Conservation (phyloP, 2,888 invertebrate genomes). For the Aporophyla lueneburgensis region DNA sequence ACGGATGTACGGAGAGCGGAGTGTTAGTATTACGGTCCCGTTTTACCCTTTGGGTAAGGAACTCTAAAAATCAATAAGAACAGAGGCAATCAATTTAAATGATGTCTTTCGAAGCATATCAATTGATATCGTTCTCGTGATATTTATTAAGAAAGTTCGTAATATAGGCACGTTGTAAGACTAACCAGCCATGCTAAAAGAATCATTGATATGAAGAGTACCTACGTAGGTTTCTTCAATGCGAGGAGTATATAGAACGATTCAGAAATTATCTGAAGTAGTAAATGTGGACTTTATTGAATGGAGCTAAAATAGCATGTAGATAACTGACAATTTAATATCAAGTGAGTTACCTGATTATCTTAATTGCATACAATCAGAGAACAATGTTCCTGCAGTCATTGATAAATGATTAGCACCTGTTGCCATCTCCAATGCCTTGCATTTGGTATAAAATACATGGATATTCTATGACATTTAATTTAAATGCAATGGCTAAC, state of each 20-base stretch:
- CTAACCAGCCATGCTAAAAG: neutral
- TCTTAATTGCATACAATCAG: neutral
- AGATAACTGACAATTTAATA: neutral
- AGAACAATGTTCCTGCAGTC: neutral
- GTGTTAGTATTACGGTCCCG: no score
- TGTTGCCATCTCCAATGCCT: neutral
- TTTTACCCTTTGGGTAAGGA: no score
- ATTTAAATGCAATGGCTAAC: neutral
- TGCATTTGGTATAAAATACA: neutral
- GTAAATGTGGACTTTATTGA: neutral
- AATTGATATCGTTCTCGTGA: neutral
- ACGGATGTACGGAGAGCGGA: no score
- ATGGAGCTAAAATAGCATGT: neutral
- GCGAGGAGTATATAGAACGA: neutral
- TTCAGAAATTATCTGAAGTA: neutral
- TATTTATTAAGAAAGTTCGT: constrained; percentile 1
- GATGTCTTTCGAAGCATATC: neutral
- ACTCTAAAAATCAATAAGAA: neutral
- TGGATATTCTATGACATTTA: neutral
- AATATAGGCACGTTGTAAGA: neutral
- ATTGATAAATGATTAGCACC: neutral
- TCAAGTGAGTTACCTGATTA: neutral
- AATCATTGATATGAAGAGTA: neutral
- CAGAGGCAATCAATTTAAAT: neutral
- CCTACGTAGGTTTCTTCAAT: neutral